Conservation (phyloP, 2,888 invertebrate genomes). For the Scaptodrosophila latifasciaeformis region DNA sequence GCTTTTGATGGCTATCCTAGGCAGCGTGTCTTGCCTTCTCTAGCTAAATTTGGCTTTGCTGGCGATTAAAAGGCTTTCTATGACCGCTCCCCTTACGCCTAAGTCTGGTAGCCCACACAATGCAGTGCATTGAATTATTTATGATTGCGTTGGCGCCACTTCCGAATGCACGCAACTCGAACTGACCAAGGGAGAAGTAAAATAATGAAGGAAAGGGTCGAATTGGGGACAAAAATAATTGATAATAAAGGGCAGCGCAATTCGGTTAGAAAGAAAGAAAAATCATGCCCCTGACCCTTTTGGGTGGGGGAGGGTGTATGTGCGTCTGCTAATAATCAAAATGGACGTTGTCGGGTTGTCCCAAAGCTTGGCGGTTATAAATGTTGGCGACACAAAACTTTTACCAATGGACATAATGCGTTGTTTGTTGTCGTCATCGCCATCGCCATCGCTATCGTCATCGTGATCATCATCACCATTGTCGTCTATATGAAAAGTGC, state of each 20-base stretch:
- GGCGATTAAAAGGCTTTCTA: no score
- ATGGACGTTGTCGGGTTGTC: constrained; percentile 42
- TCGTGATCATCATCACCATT: constrained; percentile 13
- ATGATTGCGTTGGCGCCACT: constrained; percentile 33
- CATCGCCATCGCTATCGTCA: constrained; percentile 9
- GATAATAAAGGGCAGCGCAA: constrained; percentile 36
- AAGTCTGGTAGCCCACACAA: no score
- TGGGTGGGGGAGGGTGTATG: constrained; percentile 1
- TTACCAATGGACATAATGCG: constrained; percentile 60
- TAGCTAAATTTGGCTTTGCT: no score
- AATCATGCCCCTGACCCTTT: no score
- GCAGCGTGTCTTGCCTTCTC: no score
- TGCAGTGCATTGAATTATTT: constrained; percentile 36
- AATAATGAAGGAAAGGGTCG: no score
- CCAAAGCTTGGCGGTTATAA: constrained; percentile 57
- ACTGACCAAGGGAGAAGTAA: constrained; percentile 18
- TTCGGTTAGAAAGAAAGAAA: no score
- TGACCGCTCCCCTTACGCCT: no score
- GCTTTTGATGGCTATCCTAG: no score
- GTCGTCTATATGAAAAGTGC: constrained; percentile 8
- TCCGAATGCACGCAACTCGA: constrained; percentile 19
- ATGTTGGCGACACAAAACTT: constrained; percentile 61
- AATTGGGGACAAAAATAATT: constrained; percentile 12
- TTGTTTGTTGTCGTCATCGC: constrained; percentile 35
- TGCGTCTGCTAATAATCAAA: constrained; percentile 58